Conservation (phyloP, 1,140 invertebrate genomes). For the Trachymyrmex cornetzi region DNA sequence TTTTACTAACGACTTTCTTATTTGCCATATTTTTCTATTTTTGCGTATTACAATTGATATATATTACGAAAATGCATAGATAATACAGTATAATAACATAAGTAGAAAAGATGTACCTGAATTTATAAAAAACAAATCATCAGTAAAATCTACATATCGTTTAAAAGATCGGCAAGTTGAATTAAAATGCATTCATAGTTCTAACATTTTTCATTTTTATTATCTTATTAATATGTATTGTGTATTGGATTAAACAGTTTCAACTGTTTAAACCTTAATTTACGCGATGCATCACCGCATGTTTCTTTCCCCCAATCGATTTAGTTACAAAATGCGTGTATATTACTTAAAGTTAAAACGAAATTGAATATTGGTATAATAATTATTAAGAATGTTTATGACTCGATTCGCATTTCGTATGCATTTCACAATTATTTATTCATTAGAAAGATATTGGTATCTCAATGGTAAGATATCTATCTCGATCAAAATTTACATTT, state of each 20-base stretch:
- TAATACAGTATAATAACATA: not conserved
- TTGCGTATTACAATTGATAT: not conserved
- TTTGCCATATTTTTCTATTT: not conserved
- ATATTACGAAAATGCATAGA: not conserved
- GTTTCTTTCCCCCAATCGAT: not conserved
- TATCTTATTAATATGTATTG: conserved; percentile 45
- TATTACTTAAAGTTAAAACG: conserved; percentile 47
- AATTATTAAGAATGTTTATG: conserved; percentile 41
- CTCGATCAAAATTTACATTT: conserved; percentile 21
- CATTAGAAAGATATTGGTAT: conserved; percentile 29
- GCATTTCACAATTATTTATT: conserved; percentile 43
- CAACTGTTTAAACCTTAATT: conserved; percentile 41
- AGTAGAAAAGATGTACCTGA: not conserved
- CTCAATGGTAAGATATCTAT: not conserved
- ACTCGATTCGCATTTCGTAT: conserved; percentile 38
- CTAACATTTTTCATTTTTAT: conserved; percentile 52
- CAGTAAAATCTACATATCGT: conserved; percentile 1
- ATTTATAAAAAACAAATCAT: conserved; percentile 8
- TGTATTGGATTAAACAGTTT: conserved; percentile 49
- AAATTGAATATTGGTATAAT: conserved; percentile 37
- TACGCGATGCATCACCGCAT: conserved; percentile 9
- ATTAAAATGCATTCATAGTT: conserved; percentile 25
- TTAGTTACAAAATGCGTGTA: conserved; percentile 35
- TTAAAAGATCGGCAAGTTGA: conserved; percentile 1
- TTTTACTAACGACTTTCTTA: not conserved